Conservation (phyloP, 2,113 vertebrate genomes). For the Azemiops feae region DNA sequence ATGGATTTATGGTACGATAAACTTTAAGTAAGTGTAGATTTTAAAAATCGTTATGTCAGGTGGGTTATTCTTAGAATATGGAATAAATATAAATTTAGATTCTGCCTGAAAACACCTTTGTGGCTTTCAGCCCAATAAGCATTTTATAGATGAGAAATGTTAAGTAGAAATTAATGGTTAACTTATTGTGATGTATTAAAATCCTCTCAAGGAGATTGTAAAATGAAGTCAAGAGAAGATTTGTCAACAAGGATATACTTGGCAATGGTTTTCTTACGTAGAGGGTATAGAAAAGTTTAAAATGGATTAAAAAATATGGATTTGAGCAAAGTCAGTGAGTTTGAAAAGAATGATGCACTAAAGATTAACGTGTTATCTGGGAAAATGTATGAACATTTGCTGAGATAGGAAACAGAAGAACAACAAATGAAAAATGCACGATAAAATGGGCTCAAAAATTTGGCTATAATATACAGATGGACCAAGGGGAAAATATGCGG, state of each 20-base stretch:
- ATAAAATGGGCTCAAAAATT: neutral
- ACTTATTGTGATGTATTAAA: neutral
- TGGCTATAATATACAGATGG: neutral
- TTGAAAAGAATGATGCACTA: neutral
- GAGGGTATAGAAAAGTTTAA: neutral
- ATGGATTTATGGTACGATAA: neutral
- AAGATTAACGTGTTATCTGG: neutral
- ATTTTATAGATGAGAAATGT: neutral
- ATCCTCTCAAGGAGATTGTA: neutral
- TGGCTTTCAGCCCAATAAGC: neutral
- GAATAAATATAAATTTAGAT: neutral
- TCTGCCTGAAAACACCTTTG: neutral
- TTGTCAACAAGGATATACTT: neutral
- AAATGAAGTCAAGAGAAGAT: neutral
- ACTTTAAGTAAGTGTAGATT: neutral
- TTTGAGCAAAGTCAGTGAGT: neutral
- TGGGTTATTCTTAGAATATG: neutral
- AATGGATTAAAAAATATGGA: neutral
- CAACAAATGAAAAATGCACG: neutral
- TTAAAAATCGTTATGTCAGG: neutral
- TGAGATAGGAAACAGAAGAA: neutral
- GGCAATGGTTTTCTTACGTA: neutral
- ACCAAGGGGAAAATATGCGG: neutral
- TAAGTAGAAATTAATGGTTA: neutral
- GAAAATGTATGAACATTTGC: neutral